A percentile compares a stretch with the other conserved stretches of the same genome.
Evolutionary conservation across 1,140 invertebrate genomes (phyloP).

Genomic region (Aphaenogaster ashmeadi): DNA sequence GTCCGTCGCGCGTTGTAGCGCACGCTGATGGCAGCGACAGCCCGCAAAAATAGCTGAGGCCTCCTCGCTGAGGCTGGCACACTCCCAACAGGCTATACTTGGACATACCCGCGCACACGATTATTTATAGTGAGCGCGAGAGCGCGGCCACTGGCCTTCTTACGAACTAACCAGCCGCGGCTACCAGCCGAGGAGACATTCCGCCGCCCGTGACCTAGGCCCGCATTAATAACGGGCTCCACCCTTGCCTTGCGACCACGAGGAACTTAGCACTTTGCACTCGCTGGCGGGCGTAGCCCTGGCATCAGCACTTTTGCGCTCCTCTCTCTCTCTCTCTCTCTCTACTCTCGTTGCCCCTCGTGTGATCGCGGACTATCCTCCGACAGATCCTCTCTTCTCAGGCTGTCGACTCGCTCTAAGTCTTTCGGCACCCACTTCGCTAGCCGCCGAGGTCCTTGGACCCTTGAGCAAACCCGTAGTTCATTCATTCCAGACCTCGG

Average conservation of each 20-base stretch:
- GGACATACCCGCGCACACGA: constrained; percentile 89
- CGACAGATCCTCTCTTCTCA: not conserved
- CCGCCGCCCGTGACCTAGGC: constrained; percentile 88
- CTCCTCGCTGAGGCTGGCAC: constrained; percentile 87
- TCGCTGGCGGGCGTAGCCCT: not conserved
- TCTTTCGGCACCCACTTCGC: not conserved
- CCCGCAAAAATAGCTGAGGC: constrained; percentile 86
- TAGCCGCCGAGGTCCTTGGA: not conserved
- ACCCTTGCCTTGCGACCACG: constrained; percentile 59
- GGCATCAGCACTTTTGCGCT: constrained; percentile 27
- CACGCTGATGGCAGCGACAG: constrained; percentile 81
- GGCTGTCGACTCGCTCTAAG: constrained; percentile 13
- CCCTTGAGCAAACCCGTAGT: not conserved
- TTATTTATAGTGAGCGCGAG: constrained; percentile 88
- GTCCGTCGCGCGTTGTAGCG: constrained; percentile 79
- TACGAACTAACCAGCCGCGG: constrained; percentile 85
- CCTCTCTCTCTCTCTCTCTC: not conserved
- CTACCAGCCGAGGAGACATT: constrained; percentile 79
- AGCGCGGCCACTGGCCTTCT: constrained; percentile 88
- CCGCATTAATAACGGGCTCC: constrained; percentile 86
- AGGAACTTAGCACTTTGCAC: constrained; percentile 56
- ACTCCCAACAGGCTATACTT: constrained; percentile 91
- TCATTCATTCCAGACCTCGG: not conserved
- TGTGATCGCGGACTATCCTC: not conserved
- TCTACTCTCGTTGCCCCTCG: no score